Base-by-base conservation (phyloP, 2,797 vertebrate genomes). In the Phaenicophaeus curvirostris region DNA sequence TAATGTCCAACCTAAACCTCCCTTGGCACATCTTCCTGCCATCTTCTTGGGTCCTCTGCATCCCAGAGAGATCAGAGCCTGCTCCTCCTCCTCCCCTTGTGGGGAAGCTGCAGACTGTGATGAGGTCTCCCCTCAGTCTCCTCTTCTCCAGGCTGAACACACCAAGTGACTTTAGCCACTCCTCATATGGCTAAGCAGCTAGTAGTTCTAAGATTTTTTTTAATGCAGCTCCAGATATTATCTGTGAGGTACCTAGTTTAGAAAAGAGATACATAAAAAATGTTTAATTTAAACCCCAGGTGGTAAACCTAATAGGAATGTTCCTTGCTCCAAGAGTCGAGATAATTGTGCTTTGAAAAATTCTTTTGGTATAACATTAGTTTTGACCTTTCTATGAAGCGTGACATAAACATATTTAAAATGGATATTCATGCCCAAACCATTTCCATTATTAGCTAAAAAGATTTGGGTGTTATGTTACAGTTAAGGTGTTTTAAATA, bases 271-370 rank as follows among this genome's bases (percentile, higher is more conserved):
- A 42, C 15, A 33, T 44, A 31, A 83, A 76, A 72, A 75, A 51
- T 16, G 11, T 63, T 55, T 53, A 62, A 91, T 86, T 85, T 82
- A 83, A 92, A 57, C 35, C 33, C 12, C 23, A 68, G 80, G 42
- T 77, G 65, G 68, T 63, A 85, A 91, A 88, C 44, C 20, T 78
- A 89, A 93, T 41, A 87, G 65, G n/a, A 88, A 67, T 79, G 46
- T 61, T 91, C 76, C 90, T 95, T 53, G 41, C 92, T 96, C 71
- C 68, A 27, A n/a, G 74, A 94, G 42, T 92, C 79, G 88, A 31
- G 79, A 77, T 92, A 92, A 96, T 85, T 95, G 76, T 92, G 63
- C 83, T 80, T 90, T 74, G 44, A 96, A 94, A 91, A 80, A 79
- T 66, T 73, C 7, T 93, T 95, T 88, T 59, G 28, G 41, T 85